A percentile compares a stretch with the other conserved stretches of the same genome.
Evolutionary conservation across 1,140 invertebrate genomes (phyloP).

Genomic region (Whitmania pigra): DNA sequence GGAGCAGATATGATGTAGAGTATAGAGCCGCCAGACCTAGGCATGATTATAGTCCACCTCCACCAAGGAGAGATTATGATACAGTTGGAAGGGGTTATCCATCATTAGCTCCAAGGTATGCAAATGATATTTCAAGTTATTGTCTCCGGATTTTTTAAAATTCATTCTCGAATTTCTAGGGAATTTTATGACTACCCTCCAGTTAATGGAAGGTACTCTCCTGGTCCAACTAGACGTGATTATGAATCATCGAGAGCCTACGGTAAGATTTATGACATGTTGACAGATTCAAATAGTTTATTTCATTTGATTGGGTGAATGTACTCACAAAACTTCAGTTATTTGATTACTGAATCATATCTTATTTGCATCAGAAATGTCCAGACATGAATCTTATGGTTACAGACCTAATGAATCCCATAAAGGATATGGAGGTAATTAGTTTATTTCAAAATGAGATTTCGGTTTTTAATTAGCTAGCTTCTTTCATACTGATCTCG

Average conservation of each 20-base stretch:
- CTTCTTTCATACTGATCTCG: too few relatives aligned
- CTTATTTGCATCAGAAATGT: too few relatives aligned
- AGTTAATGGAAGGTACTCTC: slow-evolving; percentile 1
- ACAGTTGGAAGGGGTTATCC: not conserved
- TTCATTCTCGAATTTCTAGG: not conserved
- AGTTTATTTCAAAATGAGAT: too few relatives aligned
- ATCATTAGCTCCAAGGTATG: not conserved
- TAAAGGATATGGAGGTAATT: too few relatives aligned
- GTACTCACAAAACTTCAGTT: too few relatives aligned
- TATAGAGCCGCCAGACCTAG: not conserved
- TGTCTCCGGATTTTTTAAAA: not conserved
- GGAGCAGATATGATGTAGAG: not conserved
- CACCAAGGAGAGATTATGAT: not conserved
- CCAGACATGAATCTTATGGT: too few relatives aligned
- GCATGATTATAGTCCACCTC: not conserved
- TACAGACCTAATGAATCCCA: too few relatives aligned
- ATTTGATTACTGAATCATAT: too few relatives aligned
- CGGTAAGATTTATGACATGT: not conserved
- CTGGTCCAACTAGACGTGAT: slow-evolving; percentile 1
- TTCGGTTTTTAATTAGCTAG: too few relatives aligned
- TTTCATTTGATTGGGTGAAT: too few relatives aligned
- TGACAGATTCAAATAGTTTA: too few relatives aligned
- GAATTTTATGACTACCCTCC: slow-evolving; percentile 10
- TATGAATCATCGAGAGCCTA: slow-evolving; percentile 2
- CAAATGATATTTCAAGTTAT: not conserved